Conservation (phyloP, 2,888 invertebrate genomes). For the Acrobasis consociella region DNA sequence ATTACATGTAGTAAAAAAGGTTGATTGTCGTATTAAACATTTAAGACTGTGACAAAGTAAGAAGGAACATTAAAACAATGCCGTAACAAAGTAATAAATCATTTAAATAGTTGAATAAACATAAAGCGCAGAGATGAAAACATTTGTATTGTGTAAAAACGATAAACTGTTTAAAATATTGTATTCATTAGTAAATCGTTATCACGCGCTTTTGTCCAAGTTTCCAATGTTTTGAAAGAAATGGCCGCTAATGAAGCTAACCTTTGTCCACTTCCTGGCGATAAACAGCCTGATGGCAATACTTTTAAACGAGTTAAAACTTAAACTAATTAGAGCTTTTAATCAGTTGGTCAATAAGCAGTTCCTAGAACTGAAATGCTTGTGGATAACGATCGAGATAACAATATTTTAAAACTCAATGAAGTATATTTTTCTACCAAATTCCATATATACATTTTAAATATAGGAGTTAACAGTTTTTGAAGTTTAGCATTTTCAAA, state of each 20-base stretch:
- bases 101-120: neutral
- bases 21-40: neutral
- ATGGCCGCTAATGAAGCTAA: constrained; percentile 36
- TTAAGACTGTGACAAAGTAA: neutral
- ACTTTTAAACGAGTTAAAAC: constrained; percentile 14
- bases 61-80: neutral
- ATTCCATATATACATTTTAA: no score
- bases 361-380: constrained; percentile 7
- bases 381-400: constrained; percentile 6
- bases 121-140: neutral
- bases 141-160: constrained; percentile 22
- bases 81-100: constrained; percentile 1
- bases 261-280: constrained; percentile 37
- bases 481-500: no score
- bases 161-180: constrained; percentile 9
- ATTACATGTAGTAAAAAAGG: constrained; percentile 3
- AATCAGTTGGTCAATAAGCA: constrained; percentile 17
- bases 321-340: constrained; percentile 13
- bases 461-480: no score
- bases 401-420: neutral
- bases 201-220: constrained; percentile 15
- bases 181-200: constrained; percentile 8
- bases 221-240: constrained; percentile 8
- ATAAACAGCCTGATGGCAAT: constrained; percentile 29
- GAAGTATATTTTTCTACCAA: no score